Conservation (phyloP, 1,140 invertebrate genomes). For the Aricia agestis region DNA sequence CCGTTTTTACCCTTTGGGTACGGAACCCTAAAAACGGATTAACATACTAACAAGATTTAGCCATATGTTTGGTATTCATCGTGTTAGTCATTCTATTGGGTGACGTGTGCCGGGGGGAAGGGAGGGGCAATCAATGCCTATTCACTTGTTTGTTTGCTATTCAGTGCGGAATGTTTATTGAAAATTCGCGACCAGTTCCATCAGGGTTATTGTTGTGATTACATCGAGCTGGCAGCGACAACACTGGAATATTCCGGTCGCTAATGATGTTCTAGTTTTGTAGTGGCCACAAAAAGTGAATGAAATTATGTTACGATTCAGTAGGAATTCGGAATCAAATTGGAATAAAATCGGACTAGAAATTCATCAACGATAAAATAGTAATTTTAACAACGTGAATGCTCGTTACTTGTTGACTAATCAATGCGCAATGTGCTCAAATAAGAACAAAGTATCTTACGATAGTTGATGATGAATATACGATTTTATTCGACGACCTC, state of each 20-base stretch:
- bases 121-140: neutral
- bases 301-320: no score
- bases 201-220: neutral
- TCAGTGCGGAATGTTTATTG: neutral
- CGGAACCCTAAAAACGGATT: no score
- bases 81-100: neutral
- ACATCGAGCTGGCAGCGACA: neutral
- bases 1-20: no score
- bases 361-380: no score
- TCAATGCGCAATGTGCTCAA: no score
- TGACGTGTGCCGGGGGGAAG: neutral
- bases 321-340: no score
- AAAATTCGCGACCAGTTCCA: neutral
- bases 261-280: neutral
- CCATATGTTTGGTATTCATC: neutral
- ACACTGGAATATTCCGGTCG: neutral
- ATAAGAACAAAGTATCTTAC: no score
- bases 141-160: neutral
- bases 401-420: no score
- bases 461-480: no score
- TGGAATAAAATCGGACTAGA: no score
- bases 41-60: neutral
- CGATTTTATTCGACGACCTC: no score
- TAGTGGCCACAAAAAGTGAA: neutral
- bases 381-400: no score